These are phyloP conservation scores for Lamellibrachia columna DNA, from an alignment of 2,888 invertebrate species.

Conservation along the genomic window DNA sequence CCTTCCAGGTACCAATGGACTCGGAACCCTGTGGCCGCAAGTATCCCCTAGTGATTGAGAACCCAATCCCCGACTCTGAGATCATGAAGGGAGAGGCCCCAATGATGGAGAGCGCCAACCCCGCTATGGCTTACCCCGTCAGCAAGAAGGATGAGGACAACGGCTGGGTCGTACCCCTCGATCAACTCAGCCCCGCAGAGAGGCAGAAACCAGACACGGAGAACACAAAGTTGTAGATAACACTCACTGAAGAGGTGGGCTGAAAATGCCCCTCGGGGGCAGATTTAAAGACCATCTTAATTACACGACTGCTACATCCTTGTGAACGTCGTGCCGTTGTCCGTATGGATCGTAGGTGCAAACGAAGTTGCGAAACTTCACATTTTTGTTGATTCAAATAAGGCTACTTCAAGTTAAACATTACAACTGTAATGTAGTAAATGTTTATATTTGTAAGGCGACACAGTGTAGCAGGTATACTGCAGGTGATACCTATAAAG, in stretches of 20 bases:
- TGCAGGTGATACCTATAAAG: background rate
- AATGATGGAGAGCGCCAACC: conserved; percentile 36
- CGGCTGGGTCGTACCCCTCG: conserved; percentile 46
- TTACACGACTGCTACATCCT: background rate
- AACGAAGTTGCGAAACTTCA: background rate
- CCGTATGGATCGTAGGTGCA: background rate
- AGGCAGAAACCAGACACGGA: conserved; percentile 31
- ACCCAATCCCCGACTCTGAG: conserved; percentile 49
- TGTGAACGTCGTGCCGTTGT: background rate
- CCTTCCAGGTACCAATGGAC: background rate
- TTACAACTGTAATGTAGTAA: background rate
- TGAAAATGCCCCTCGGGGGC: background rate
- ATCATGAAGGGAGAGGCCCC: conserved; percentile 47
- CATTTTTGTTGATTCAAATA: background rate
- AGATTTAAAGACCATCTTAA: background rate
- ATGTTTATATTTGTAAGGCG: background rate
- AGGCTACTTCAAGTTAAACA: background rate
- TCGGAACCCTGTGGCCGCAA: background rate
- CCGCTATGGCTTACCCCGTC: conserved; percentile 35
- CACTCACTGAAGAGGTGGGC: background rate
- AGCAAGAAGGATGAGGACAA: conserved; percentile 38
- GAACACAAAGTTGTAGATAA: conserved; percentile 39
- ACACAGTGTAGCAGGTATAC: background rate
- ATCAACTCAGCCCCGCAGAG: conserved; percentile 36
- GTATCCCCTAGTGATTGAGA: conserved; percentile 41